phyloP scores from a whole-genome alignment of 2,888 invertebrate species.

The Noctua janthe region DNA sequence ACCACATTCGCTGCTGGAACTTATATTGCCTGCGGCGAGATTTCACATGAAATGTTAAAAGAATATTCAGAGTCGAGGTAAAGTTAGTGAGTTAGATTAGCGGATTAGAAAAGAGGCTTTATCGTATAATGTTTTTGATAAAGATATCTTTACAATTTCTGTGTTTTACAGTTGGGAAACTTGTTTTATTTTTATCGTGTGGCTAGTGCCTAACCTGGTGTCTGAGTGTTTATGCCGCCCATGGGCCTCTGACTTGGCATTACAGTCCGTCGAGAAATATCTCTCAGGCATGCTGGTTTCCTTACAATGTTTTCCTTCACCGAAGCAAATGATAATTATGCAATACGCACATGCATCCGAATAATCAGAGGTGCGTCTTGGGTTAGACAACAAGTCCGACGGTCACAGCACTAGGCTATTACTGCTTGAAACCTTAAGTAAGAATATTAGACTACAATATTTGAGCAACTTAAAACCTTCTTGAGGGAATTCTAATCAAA shows the following conservation, averaged over 20 bases:
- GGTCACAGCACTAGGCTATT: not conserved
- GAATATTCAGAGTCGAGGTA: not conserved
- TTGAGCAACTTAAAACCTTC: not conserved
- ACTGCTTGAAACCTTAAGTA: not conserved
- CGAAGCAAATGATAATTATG: not conserved
- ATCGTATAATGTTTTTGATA: not conserved
- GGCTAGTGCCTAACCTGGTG: not conserved
- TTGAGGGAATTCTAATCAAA: not conserved
- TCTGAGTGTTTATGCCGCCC: not conserved
- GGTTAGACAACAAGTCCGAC: not conserved
- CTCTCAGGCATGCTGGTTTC: not conserved
- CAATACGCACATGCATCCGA: not conserved
- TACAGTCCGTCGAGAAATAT: not conserved
- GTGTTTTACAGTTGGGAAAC: not conserved
- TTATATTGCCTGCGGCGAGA: slow-evolving; percentile 3
- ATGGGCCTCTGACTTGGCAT: not conserved
- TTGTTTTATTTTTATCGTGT: not conserved
- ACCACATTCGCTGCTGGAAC: not conserved
- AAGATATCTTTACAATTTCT: not conserved
- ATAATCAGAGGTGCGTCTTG: not conserved
- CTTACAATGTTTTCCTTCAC: not conserved
- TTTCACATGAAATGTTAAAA: slow-evolving; percentile 20
- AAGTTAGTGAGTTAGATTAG: not conserved
- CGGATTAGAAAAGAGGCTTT: not conserved
- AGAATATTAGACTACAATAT: not conserved